These are phyloP conservation scores for Corvus moneduloides DNA, from an alignment of 2,113 vertebrate genomes.

Conservation along the genomic window DNA sequence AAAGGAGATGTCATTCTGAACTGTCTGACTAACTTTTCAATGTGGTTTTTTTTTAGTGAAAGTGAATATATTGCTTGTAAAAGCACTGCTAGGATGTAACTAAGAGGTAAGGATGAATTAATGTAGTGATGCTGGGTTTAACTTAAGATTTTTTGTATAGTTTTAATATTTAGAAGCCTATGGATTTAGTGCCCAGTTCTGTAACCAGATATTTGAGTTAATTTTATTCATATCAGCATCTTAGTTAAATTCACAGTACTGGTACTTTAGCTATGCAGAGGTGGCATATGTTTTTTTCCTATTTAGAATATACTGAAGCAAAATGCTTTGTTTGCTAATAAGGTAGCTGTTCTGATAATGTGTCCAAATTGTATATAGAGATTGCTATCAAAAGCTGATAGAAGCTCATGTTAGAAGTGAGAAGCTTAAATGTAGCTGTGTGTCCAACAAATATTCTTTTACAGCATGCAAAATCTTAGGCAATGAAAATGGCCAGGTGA, in stretches of 20 bases:
- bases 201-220: background rate
- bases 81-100: background rate
- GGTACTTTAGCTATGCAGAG: background rate
- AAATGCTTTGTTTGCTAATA: background rate
- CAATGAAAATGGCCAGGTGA: background rate
- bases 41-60: background rate
- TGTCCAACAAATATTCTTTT: background rate
- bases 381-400: background rate
- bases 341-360: background rate
- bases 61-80: background rate
- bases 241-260: background rate
- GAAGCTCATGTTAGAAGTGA: background rate
- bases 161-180: background rate
- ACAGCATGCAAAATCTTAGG: accelerated
- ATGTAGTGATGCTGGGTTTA: background rate
- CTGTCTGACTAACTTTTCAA: slow-evolving; percentile 12
- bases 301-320: background rate
- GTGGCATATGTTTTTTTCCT: background rate
- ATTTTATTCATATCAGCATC: background rate
- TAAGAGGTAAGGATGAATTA: background rate
- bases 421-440: background rate
- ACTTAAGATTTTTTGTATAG: background rate
- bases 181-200: background rate
- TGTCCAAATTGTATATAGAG: background rate
- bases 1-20: background rate